A percentile compares a stretch with the other conserved stretches of the same genome.
Conservation (phyloP, 2,113 vertebrate genomes). For the Aythya baeri region DNA sequence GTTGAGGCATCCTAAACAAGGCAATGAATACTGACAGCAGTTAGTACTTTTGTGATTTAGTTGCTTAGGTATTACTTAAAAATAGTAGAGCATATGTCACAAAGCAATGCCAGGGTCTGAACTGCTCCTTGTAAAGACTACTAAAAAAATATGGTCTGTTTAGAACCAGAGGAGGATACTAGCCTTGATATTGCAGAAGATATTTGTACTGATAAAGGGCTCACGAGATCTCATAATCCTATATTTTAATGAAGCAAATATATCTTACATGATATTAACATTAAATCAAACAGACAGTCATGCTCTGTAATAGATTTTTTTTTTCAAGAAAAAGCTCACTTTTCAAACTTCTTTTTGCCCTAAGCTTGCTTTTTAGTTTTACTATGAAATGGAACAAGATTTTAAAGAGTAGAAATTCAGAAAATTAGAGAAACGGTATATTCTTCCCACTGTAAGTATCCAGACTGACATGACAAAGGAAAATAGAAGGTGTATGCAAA, state of each 20-base stretch:
- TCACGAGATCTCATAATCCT: conserved; percentile 46
- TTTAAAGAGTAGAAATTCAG: neutral
- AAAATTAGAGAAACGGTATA: neutral
- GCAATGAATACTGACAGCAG: conserved; percentile 18
- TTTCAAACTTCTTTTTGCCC: conserved; percentile 7
- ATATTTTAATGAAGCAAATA: conserved; percentile 34
- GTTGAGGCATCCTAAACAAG: conserved; percentile 10
- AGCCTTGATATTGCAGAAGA: neutral
- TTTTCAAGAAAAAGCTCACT: conserved; percentile 6
- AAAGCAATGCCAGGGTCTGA: neutral
- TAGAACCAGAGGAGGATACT: neutral
- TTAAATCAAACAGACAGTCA: conserved; percentile 26
- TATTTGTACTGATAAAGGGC: neutral
- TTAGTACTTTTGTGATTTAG: conserved; percentile 5
- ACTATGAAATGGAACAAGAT: conserved; percentile 41
- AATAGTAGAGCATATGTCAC: conserved; percentile 10
- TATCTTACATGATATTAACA: neutral
- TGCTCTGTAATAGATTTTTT: conserved; percentile 4
- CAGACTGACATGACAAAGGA: conserved; percentile 13
- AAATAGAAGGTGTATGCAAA: conserved; percentile 14
- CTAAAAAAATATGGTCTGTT: neutral
- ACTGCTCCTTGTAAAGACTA: neutral
- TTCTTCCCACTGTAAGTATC: conserved; percentile 5
- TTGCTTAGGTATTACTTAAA: conserved; percentile 25
- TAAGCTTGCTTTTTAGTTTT: conserved; percentile 32